These are phyloP conservation scores for Cephalopterus ornatus DNA, from an alignment of 2,113 vertebrate species.

Conservation along the genomic window DNA sequence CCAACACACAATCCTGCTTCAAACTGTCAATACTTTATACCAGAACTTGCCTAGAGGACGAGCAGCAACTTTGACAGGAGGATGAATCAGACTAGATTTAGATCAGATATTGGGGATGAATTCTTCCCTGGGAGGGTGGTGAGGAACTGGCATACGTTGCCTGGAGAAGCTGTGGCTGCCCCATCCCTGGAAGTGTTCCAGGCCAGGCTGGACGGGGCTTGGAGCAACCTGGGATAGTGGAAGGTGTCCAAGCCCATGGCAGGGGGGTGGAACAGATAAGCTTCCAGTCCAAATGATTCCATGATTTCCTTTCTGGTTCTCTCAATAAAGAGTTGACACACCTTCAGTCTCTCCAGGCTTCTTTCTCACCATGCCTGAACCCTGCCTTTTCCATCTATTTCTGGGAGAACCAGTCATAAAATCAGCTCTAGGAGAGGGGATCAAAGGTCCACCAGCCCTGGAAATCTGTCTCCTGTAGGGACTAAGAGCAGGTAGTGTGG, in stretches of 20 bases:
- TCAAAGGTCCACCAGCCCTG: background rate
- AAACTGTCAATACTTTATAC: background rate
- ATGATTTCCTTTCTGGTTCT: background rate
- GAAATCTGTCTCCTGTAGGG: background rate
- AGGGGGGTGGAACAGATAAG: background rate
- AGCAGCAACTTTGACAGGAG: background rate
- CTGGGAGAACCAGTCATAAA: background rate
- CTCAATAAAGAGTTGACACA: background rate
- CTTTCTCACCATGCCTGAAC: background rate
- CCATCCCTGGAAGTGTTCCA: background rate
- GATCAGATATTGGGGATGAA: background rate
- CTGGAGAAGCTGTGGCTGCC: background rate
- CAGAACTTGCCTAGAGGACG: background rate
- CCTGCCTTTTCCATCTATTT: background rate
- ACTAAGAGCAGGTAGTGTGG: background rate
- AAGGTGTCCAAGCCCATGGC: background rate
- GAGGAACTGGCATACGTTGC: background rate
- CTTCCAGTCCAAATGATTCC: background rate
- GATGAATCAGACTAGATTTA: background rate
- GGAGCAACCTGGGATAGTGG: background rate
- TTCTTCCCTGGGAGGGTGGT: background rate
- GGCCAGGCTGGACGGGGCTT: background rate
- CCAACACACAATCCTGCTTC: background rate
- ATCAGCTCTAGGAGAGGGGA: background rate
- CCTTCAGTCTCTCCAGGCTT: background rate